phyloP scores from a whole-genome alignment of 2,113 vertebrate genomes.

The Macaca fascicularis region T2T-MFA8v1.1 NC_088389.1:123121501-123122000 shows the following conservation, averaged over 20 bases:
- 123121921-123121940: neutral
- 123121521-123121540: neutral
- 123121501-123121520: neutral
- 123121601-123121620: neutral
- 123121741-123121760: neutral
- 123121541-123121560: neutral
- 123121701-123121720: neutral
- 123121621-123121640: neutral
- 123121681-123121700: neutral
- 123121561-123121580: neutral
- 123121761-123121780: neutral
- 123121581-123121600: neutral
- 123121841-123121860: neutral
- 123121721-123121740: neutral
- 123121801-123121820: neutral
- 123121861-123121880: neutral
- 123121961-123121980: neutral
- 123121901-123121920: neutral
- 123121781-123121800: neutral
- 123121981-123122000: neutral
- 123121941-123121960: neutral
- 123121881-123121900: neutral
- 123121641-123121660: neutral
- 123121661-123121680: too few relatives aligned
- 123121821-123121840: neutral